A percentile compares a stretch with the other conserved stretches of the same genome.
These are phyloP conservation scores for Urocitellus parryii DNA, from an alignment of 2,113 vertebrate species.

Conservation along the genomic window DNA sequence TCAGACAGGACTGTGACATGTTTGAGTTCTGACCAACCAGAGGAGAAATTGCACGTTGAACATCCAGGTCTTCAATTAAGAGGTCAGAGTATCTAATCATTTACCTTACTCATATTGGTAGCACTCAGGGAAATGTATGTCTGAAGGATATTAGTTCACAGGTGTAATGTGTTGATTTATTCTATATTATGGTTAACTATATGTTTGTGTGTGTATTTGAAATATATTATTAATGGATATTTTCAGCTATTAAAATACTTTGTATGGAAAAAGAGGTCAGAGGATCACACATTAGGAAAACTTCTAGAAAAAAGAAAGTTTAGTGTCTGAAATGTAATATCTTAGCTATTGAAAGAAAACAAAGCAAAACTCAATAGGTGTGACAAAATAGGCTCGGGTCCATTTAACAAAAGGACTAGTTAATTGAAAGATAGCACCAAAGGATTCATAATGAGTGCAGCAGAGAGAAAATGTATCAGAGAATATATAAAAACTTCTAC, in stretches of 20 bases:
- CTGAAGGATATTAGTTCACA: not conserved
- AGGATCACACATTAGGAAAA: not conserved
- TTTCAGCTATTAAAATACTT: not conserved
- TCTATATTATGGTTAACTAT: not conserved
- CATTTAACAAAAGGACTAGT: not conserved
- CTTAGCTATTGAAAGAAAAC: not conserved
- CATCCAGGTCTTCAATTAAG: not conserved
- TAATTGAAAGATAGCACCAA: not conserved
- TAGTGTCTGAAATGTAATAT: not conserved
- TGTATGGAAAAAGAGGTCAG: not conserved
- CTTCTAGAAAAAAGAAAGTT: not conserved
- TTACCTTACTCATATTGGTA: not conserved
- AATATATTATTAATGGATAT: not conserved
- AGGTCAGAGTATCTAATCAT: not conserved
- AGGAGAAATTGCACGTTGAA: not conserved
- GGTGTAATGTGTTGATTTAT: not conserved
- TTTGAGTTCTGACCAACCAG: not conserved
- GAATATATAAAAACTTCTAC: not conserved
- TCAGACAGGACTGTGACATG: not conserved
- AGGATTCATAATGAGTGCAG: not conserved
- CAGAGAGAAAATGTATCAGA: not conserved
- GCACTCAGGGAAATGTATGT: not conserved
- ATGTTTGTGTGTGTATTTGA: not conserved
- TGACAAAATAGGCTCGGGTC: not conserved
- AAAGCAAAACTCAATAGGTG: not conserved